Conservation (phyloP, 2,797 vertebrate genomes). For the Microcaecilia unicolor region DNA sequence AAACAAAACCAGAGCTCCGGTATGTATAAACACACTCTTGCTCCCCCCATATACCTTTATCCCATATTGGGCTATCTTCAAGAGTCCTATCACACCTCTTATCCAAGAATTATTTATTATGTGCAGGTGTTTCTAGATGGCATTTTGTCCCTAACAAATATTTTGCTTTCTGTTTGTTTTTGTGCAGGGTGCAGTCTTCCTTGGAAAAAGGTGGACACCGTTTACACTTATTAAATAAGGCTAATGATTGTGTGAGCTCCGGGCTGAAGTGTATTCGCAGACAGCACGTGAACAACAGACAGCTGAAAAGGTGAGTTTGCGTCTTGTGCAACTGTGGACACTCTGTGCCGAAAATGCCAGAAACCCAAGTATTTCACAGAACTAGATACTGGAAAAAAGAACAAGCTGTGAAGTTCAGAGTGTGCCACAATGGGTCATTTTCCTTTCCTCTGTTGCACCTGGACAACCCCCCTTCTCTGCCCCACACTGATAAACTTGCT, state of each 20-base stretch:
- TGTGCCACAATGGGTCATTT: too few relatives aligned
- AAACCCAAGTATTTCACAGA: too few relatives aligned
- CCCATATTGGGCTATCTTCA: too few relatives aligned
- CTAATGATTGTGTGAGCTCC: slow-evolving; percentile 26
- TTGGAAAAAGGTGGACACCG: slow-evolving; percentile 23
- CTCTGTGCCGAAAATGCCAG: slow-evolving; percentile 4
- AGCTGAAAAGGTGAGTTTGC: slow-evolving; percentile 63
- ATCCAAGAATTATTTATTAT: not conserved
- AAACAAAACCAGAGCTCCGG: slow-evolving; percentile 47
- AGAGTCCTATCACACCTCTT: too few relatives aligned
- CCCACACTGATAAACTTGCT: too few relatives aligned
- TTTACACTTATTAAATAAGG: slow-evolving; percentile 29
- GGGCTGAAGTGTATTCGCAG: slow-evolving; percentile 41
- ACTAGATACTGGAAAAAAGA: too few relatives aligned
- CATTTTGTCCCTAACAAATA: slow-evolving; percentile 2
- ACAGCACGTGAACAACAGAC: slow-evolving; percentile 42
- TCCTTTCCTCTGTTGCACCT: too few relatives aligned
- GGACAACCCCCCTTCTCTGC: too few relatives aligned
- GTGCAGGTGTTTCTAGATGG: slow-evolving; percentile 3
- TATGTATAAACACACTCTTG: slow-evolving; percentile 22
- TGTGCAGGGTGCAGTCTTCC: slow-evolving; percentile 45
- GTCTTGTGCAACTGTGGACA: too few relatives aligned
- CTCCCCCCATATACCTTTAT: too few relatives aligned
- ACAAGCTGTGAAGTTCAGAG: too few relatives aligned
- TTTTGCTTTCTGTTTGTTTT: not conserved